Evolutionary conservation across 2,113 vertebrate species (phyloP), one percentile per base, ranked within the genome.

Genomic region (Carettochelys insculpta): DNA sequence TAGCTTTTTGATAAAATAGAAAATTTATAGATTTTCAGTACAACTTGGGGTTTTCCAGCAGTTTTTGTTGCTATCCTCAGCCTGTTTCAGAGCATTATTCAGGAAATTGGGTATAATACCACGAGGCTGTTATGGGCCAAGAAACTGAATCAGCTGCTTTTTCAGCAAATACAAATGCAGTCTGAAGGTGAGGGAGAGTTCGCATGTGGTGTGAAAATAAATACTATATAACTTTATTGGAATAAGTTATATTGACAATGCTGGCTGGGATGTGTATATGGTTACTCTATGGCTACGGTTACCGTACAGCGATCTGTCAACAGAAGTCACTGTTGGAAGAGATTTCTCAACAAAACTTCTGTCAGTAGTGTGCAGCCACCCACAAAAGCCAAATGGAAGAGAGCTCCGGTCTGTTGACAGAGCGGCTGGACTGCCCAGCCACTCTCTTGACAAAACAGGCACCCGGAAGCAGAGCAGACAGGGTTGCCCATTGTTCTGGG

Each of bases 151-250:
- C 85, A 86, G 2, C 47, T 86, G 1, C 27, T 77, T 65, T 73
- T 25, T 27, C 54, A 29, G 11, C 6, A 2, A 82, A 24, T 68
- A 52, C 90, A 54, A 78, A 1, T 19, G 3, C 27, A 80, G 61
- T n/a, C 43, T 6, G 0, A 3, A 82, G 58, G 79, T n/a, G 11
- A 29, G 48, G 58, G 38, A 3, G 11, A 77, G 8, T 0, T 1
- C n/a, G 4, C 71, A 52, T 34, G 0, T 48, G 3, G n/a, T 6
- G 5, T 61, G 20, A 80, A 6, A 3, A 31, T 6, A 73, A 86
- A n/a, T n/a, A 29, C 12, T 82, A 51, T 27, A 84, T 80, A 43
- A 45, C 53, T 56, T 47, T 80, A 85, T 77, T 47, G 77, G 75
- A 82, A 14, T 3, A 76, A 3, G 80, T 78, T 29, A 43, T 43